Conservation (phyloP, 1,140 invertebrate genomes). For the Nephila pilipes region DNA sequence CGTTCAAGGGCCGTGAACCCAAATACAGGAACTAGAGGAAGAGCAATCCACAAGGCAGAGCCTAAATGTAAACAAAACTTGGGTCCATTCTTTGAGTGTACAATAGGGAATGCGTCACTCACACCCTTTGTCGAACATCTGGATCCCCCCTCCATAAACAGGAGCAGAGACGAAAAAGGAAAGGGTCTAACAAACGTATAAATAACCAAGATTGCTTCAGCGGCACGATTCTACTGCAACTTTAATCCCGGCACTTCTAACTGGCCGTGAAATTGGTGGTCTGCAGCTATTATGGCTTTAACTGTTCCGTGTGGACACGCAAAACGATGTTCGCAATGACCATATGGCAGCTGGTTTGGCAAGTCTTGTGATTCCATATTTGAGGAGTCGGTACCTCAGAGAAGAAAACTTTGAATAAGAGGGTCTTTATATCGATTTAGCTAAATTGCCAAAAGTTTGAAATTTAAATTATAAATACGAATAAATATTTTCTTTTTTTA, state of each 20-base stretch:
- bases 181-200: constrained; percentile 65
- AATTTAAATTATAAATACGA: too few species aligned
- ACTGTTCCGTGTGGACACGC: background rate
- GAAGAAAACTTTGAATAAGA: too few species aligned
- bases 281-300: background rate
- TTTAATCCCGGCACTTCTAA: constrained; percentile 37
- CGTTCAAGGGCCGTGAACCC: background rate
- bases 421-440: too few species aligned
- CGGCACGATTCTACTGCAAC: constrained; percentile 27
- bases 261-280: constrained; percentile 53
- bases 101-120: constrained; percentile 61
- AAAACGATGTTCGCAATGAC: background rate
- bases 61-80: constrained; percentile 53
- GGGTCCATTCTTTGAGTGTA: background rate
- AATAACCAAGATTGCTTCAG: constrained; percentile 49
- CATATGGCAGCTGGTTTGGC: background rate
- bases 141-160: background rate
- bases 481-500: too few species aligned
- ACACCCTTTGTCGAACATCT: constrained; percentile 53
- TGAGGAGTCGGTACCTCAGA: background rate
- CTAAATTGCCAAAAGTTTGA: too few species aligned
- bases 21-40: background rate
- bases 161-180: background rate
- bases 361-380: background rate
- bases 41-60: constrained; percentile 23